Conservation (phyloP, 2,888 invertebrate species). For the Drymonia ruficornis region DNA sequence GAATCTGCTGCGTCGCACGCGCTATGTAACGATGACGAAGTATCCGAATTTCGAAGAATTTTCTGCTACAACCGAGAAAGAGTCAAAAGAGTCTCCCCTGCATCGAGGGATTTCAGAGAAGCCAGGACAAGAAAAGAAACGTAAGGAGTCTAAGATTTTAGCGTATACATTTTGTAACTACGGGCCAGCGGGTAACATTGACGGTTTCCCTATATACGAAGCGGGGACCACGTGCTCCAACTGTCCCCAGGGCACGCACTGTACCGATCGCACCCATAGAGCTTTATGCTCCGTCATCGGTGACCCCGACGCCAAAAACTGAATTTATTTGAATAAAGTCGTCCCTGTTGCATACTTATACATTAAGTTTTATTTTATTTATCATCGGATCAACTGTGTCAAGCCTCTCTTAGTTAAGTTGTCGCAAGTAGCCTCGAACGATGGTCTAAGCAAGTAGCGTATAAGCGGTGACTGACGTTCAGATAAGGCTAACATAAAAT, state of each 20-base stretch:
- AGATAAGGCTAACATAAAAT: too few species aligned
- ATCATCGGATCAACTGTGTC: too few species aligned
- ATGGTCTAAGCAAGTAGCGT: too few species aligned
- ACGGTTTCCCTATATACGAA: constrained; percentile 76
- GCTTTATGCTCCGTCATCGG: constrained; percentile 65
- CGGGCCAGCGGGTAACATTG: constrained; percentile 77
- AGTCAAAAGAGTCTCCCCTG: constrained; percentile 56
- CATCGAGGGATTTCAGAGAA: constrained; percentile 55
- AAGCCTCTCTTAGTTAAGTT: too few species aligned
- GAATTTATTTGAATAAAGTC: background rate
- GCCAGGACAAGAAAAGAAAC: constrained; percentile 28
- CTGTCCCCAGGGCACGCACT: constrained; percentile 71
- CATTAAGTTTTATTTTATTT: background rate
- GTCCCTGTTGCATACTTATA: background rate
- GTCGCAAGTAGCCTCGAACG: too few species aligned
- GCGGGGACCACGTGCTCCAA: constrained; percentile 66
- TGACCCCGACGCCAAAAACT: constrained; percentile 57
- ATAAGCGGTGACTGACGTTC: too few species aligned
- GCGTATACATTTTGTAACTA: constrained; percentile 79
- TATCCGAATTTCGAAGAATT: constrained; percentile 49
- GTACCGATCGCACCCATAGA: constrained; percentile 69
- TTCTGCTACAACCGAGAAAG: constrained; percentile 42
- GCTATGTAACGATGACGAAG: constrained; percentile 53
- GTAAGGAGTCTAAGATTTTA: constrained; percentile 61
- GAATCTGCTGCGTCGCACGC: constrained; percentile 64